These are phyloP conservation scores for Onychomys torridus DNA, from an alignment of 2,797 vertebrate species.

Conservation along the genomic window DNA sequence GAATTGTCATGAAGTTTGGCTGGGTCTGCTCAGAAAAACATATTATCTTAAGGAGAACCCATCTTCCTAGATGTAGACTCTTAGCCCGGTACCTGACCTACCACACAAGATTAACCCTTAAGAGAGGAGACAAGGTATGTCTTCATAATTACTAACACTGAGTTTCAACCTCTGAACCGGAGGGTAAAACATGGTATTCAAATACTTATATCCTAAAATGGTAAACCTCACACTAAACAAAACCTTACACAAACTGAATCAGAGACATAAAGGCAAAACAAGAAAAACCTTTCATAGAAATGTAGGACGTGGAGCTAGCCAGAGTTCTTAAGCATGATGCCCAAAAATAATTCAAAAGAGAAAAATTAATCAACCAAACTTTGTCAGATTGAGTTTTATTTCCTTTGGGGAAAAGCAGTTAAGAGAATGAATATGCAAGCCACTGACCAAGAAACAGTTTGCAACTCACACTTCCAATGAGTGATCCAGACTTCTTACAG, in stretches of 20 bases:
- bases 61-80: background rate
- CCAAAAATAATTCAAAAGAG: background rate
- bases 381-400: background rate
- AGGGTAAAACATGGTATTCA: background rate
- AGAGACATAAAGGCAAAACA: background rate
- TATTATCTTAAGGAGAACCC: background rate
- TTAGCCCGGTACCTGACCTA: background rate
- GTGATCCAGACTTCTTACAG: background rate
- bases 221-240: background rate
- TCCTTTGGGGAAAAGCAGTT: background rate
- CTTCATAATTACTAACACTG: background rate
- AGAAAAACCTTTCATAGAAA: background rate
- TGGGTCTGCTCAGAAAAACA: background rate
- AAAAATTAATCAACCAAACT: background rate
- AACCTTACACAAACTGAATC: background rate
- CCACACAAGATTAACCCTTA: background rate
- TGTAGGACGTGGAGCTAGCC: background rate
- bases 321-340: background rate
- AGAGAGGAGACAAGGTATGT: background rate
- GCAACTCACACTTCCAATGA: background rate
- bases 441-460: background rate
- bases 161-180: background rate
- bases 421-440: background rate
- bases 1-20: background rate
- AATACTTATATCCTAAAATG: background rate